These are phyloP conservation scores for Amblyteles armatorius DNA, from an alignment of 2,888 invertebrate species.

Conservation along the genomic window DNA sequence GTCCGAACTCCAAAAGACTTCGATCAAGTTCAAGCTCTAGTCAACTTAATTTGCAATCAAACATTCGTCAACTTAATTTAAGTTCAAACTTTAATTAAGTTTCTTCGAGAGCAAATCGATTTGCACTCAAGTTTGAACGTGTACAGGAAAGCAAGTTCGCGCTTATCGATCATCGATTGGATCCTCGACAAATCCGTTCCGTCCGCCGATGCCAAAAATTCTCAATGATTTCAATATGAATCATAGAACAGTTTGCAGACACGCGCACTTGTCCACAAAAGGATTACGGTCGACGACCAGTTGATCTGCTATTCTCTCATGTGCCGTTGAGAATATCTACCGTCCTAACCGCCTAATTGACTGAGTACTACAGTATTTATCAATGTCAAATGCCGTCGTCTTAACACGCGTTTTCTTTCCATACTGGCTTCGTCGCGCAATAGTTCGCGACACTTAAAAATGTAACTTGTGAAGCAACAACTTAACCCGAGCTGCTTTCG, in stretches of 20 bases:
- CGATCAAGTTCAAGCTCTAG: no score
- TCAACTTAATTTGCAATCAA: no score
- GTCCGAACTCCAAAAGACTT: background rate
- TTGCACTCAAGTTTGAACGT: background rate
- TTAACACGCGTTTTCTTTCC: background rate
- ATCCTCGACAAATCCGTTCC: background rate
- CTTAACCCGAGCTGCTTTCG: background rate
- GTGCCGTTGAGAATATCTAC: background rate
- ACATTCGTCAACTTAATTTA: no score
- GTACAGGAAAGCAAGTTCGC: background rate
- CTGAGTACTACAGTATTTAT: background rate
- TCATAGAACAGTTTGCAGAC: conserved; percentile 15
- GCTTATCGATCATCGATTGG: background rate
- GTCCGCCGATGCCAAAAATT: conserved; percentile 3
- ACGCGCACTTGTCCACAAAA: conserved; percentile 10
- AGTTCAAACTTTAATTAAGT: background rate
- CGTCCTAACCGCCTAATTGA: background rate
- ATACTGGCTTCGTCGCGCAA: background rate
- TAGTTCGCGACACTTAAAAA: background rate
- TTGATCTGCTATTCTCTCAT: background rate
- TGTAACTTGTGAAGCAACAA: background rate
- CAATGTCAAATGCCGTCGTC: background rate
- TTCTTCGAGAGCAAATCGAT: no score
- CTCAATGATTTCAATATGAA: conserved; percentile 30
- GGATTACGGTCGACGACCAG: background rate